A percentile compares a stretch with the other conserved stretches of the same genome.
Evolutionary conservation across 2,888 invertebrate species (phyloP).

Genomic region (Argyresthia goedartella): DNA sequence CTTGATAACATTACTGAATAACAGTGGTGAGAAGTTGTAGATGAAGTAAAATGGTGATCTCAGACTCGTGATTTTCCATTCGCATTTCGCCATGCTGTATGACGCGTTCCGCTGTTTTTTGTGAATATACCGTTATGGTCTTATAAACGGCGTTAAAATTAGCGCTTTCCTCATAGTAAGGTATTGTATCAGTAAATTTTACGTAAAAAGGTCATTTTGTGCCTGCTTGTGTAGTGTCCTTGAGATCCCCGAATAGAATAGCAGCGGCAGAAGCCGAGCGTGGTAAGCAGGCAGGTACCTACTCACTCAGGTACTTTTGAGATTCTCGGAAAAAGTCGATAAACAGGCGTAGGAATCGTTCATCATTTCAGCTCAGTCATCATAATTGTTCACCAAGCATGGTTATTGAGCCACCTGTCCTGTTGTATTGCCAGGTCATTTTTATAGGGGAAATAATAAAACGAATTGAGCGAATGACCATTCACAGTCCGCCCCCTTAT

Average conservation of each 20-base stretch:
- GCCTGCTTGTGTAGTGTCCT: conserved; percentile 28
- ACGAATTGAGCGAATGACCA: no score
- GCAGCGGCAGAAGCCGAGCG: neutral
- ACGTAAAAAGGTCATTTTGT: conserved; percentile 28
- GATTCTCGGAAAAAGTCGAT: neutral
- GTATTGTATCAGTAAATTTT: conserved; percentile 10
- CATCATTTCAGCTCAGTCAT: neutral
- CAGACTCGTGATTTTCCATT: conserved; percentile 44
- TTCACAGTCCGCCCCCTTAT: no score
- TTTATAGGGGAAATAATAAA: no score
- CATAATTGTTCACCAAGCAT: no score
- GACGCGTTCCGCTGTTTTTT: conserved; percentile 41
- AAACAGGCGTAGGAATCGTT: neutral
- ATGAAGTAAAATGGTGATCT: neutral
- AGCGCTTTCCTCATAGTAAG: neutral
- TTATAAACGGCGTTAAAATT: neutral
- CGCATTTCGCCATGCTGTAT: conserved; percentile 48
- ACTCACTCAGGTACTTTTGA: neutral
- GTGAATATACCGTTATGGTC: conserved; percentile 26
- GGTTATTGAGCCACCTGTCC: no score
- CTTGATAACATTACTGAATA: neutral
- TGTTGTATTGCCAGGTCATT: no score
- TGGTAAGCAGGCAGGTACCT: neutral
- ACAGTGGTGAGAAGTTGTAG: neutral
- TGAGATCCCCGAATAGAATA: conserved; percentile 20